A percentile compares a stretch with the other conserved stretches of the same genome.
Conservation (phyloP, 1,140 invertebrate genomes). For the Rhopalosiphum padi region DNA sequence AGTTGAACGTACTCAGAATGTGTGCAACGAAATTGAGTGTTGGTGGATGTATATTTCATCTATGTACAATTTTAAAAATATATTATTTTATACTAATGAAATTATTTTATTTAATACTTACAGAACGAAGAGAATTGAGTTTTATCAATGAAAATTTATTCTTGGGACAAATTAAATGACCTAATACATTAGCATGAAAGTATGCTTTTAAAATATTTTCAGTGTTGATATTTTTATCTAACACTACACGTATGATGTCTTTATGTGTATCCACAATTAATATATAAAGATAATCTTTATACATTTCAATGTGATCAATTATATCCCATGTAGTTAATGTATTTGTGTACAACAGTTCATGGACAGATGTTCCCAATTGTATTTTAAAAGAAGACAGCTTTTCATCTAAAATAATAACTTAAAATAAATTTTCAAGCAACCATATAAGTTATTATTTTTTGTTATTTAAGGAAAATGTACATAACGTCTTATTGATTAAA, state of each 20-base stretch:
- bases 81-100: not conserved
- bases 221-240: constrained; percentile 64
- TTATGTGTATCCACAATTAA: constrained; percentile 76
- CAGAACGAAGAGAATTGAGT: constrained; percentile 47
- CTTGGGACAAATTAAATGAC: constrained; percentile 58
- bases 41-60: constrained; percentile 35
- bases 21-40: constrained; percentile 48
- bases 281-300: constrained; percentile 78
- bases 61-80: not conserved
- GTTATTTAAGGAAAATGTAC: not conserved
- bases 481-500: not conserved
- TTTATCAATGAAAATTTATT: constrained; percentile 18
- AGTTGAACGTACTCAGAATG: constrained; percentile 34
- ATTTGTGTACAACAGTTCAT: constrained; percentile 21
- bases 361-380: constrained; percentile 44
- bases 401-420: constrained; percentile 44
- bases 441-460: not conserved
- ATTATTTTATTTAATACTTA: constrained; percentile 13
- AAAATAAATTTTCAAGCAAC: not conserved
- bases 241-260: constrained; percentile 66
- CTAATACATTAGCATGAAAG: constrained; percentile 67
- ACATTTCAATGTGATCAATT: constrained; percentile 47
- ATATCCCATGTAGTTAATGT: constrained; percentile 23
- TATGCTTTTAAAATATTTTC: constrained; percentile 67
- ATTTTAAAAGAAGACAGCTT: constrained; percentile 45